These are phyloP conservation scores for Zosterops japonicus DNA, from an alignment of 2,113 vertebrate species.

Conservation along the genomic window DNA sequence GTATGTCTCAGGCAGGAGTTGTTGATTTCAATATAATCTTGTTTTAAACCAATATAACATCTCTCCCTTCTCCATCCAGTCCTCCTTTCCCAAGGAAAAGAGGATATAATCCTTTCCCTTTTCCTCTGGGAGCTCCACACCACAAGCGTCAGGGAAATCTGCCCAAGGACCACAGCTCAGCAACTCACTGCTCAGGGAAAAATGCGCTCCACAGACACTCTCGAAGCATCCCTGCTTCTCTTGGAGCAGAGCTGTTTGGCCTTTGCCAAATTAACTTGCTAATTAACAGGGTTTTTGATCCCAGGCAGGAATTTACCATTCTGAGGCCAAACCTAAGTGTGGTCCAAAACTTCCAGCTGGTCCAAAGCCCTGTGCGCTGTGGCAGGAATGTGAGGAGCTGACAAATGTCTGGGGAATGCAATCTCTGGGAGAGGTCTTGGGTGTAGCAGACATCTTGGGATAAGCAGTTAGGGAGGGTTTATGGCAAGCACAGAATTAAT, in stretches of 20 bases:
- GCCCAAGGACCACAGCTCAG: neutral
- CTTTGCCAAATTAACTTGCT: neutral
- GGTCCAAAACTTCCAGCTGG: neutral
- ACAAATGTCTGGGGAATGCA: neutral
- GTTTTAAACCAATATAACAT: neutral
- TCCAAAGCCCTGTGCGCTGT: neutral
- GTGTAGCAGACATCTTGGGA: neutral
- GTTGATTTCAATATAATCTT: neutral
- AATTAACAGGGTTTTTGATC: neutral
- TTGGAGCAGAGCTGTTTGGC: neutral
- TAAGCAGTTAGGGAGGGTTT: neutral
- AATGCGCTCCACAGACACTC: neutral
- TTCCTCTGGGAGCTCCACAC: neutral
- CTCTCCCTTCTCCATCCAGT: neutral
- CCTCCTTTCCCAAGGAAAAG: neutral
- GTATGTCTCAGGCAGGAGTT: neutral
- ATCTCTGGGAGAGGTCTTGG: neutral
- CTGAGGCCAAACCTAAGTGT: neutral
- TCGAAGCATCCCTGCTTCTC: neutral
- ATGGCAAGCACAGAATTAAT: neutral
- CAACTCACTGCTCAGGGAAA: neutral
- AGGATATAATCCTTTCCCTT: neutral
- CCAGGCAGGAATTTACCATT: neutral
- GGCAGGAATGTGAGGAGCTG: neutral
- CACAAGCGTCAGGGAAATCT: neutral